Base-by-base conservation (phyloP, 2,797 vertebrate species). In the Leptodactylus fallax region DNA sequence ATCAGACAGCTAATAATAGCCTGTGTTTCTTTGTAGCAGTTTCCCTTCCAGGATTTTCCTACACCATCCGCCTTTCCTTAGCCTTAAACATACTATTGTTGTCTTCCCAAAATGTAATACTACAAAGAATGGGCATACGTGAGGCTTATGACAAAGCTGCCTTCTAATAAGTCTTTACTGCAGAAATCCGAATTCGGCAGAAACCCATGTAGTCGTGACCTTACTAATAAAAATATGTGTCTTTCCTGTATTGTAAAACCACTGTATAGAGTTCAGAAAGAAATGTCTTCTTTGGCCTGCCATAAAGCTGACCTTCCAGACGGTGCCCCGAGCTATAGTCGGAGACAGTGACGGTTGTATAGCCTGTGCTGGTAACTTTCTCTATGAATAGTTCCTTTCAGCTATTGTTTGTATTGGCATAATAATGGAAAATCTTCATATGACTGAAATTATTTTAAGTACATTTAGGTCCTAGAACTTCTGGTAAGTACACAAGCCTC, bases 271-370 rank as follows among this genome's bases (percentile, higher is more conserved):
- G 17, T 16, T 12, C 36, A 36, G 36, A 36, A 36, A 36, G 36
- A 36, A 36, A 4, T 36, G 49, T 6, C 72, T 23, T 76, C 47
- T n/a, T n/a, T 78, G 21, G n/a, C 23, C n/a, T 56, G 51, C 47
- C 77, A 36, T 79, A 79, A 23, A 79, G 21, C 5, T 79, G 77
- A n/a, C 55, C 53, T 60, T 36, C 14, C 56, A 79, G 78, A 56
- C 16, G 17, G 16, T 60, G 72, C 72, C 72, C 21, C 10, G 4
- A 53, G 72, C 47, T n/a, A 23, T 3, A 76, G 72, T 51, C 47
- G 49, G 17, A 71, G 67, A 74, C 71, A 76, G 47, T n/a, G 19
- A n/a, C 21, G 21, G 19, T 53, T 51, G 47, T 13, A 76, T 76
- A 23, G 49, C 19, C 12, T 23, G 21, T 76, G 49, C 21, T 23